These are phyloP conservation scores for Coptodon bakossiorum DNA, from an alignment of 2,113 vertebrate genomes.

Conservation along the genomic window DNA sequence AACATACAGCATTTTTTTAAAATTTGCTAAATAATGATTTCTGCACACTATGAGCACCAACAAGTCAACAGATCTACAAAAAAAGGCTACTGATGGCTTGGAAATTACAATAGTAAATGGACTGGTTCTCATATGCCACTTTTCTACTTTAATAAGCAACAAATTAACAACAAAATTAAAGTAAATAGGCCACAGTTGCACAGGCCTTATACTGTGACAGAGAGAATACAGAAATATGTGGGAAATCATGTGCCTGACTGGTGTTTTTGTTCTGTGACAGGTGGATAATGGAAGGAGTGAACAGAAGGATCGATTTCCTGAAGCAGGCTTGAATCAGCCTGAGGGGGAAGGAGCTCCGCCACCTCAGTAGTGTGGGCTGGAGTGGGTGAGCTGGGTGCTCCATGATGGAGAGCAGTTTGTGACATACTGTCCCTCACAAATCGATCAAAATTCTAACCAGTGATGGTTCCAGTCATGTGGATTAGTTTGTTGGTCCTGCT, in stretches of 20 bases:
- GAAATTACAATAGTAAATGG: background rate
- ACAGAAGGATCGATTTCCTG: background rate
- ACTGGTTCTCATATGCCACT: background rate
- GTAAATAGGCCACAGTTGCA: background rate
- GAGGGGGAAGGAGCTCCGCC: background rate
- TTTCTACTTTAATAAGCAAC: background rate
- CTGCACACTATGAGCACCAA: background rate
- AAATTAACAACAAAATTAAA: background rate
- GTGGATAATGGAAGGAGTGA: background rate
- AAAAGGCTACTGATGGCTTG: background rate
- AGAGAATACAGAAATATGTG: background rate
- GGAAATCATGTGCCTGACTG: background rate
- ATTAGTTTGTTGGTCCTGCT: background rate
- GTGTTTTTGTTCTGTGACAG: background rate
- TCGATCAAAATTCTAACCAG: background rate
- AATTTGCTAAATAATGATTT: background rate
- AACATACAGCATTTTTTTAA: background rate
- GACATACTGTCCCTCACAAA: background rate
- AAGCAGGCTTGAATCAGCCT: background rate
- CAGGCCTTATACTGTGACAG: background rate
- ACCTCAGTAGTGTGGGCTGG: background rate
- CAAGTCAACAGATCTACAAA: background rate
- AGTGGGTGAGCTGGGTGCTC: background rate
- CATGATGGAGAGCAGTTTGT: accelerated
- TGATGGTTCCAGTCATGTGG: background rate